Conservation (phyloP, 1,140 invertebrate species). For the Elysia chlorotica region DNA sequence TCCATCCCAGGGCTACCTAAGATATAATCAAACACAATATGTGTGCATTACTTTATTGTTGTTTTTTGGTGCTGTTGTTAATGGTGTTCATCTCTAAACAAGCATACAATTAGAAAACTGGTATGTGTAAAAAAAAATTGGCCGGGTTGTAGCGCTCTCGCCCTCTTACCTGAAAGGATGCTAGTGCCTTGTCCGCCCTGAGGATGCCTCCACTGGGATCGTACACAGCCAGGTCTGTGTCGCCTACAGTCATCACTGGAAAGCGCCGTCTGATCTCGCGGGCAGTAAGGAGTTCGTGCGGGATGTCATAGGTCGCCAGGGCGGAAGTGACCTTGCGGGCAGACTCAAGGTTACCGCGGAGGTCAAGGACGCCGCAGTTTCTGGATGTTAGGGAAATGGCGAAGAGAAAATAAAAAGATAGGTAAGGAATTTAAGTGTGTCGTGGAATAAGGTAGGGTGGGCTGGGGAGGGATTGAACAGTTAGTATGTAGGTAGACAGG, state of each 20-base stretch:
- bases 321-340: neutral
- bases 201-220: constrained; percentile 53
- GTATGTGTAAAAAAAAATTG: neutral
- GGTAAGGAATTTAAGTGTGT: too few species aligned
- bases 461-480: too few species aligned
- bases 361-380: constrained; percentile 17
- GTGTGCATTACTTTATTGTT: neutral
- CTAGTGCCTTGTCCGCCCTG: constrained; percentile 47
- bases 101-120: neutral
- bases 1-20: too few species aligned
- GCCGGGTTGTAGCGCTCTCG: too few species aligned
- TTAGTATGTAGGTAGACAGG: too few species aligned
- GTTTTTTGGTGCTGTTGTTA: neutral
- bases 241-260: neutral
- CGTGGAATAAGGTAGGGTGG: too few species aligned
- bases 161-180: constrained; percentile 48
- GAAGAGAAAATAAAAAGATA: too few species aligned
- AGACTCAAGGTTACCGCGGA: neutral
- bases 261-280: neutral
- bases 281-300: neutral
- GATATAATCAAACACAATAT: neutral
- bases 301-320: neutral
- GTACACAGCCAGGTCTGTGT: constrained; percentile 32
- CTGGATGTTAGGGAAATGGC: too few species aligned
- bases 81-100: neutral